Conservation (phyloP, 1,140 invertebrate genomes). For the Agrilus planipennis region DNA sequence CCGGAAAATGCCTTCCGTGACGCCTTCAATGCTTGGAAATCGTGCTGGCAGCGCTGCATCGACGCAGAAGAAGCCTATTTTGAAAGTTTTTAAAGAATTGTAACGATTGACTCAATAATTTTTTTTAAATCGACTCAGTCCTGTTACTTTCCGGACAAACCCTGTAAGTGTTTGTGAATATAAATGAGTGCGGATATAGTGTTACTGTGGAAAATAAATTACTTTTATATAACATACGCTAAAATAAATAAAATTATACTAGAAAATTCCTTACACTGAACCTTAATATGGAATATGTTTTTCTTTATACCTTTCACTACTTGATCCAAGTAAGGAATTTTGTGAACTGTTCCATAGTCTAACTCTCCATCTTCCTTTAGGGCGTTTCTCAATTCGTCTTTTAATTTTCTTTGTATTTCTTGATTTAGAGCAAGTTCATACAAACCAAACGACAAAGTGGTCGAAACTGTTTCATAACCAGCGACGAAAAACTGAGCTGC, state of each 20-base stretch:
- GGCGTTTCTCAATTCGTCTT: constrained; percentile 32
- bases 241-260: not conserved
- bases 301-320: constrained; percentile 30
- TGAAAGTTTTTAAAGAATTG: too few relatives aligned
- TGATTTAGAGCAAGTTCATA: constrained; percentile 37
- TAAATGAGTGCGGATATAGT: not conserved
- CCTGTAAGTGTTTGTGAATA: too few relatives aligned
- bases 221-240: not conserved
- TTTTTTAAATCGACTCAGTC: too few relatives aligned
- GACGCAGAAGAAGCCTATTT: too few relatives aligned
- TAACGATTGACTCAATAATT: too few relatives aligned
- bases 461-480: constrained; percentile 37
- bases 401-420: constrained; percentile 34
- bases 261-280: not conserved
- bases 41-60: too few relatives aligned
- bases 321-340: constrained; percentile 18
- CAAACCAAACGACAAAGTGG: constrained; percentile 33
- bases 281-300: too few relatives aligned
- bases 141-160: too few relatives aligned
- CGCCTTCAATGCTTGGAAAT: too few relatives aligned
- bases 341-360: constrained; percentile 4
- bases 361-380: not conserved
- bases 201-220: not conserved
- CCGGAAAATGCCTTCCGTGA: too few relatives aligned
- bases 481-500: constrained; percentile 39